Conservation (phyloP, 2,888 invertebrate genomes). For the Pherbina coryleti region DNA sequence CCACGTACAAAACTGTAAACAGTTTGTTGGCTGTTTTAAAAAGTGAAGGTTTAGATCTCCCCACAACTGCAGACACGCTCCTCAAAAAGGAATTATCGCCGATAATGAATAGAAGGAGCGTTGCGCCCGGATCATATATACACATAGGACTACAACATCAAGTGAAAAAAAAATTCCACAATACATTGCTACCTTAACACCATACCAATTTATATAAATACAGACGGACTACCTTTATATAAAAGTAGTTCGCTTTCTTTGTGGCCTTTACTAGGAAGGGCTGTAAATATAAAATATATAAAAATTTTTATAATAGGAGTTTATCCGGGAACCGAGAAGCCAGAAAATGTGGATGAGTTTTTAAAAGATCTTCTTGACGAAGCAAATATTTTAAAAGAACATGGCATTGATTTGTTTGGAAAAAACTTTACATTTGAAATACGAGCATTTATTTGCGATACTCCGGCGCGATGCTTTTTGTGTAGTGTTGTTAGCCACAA, state of each 20-base stretch:
- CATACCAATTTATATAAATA: background rate
- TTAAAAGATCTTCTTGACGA: conserved; percentile 13
- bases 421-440: background rate
- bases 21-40: no score
- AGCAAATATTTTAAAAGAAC: background rate
- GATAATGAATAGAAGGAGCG: background rate
- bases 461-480: conserved; percentile 6
- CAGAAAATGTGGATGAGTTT: conserved; percentile 13
- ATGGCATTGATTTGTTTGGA: background rate
- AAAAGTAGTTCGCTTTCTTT: background rate
- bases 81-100: no score
- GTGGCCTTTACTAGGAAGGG: background rate
- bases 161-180: background rate
- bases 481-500: conserved; percentile 20
- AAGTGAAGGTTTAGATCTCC: no score
- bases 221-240: background rate
- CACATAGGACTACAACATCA: background rate
- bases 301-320: conserved; percentile 10
- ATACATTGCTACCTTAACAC: background rate
- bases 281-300: background rate
- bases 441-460: conserved; percentile 27
- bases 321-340: conserved; percentile 19
- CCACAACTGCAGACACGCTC: no score
- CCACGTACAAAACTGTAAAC: no score
- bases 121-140: background rate